Conservation (phyloP, 2,113 vertebrate species). For the Phylloscopus trochiloides region DNA sequence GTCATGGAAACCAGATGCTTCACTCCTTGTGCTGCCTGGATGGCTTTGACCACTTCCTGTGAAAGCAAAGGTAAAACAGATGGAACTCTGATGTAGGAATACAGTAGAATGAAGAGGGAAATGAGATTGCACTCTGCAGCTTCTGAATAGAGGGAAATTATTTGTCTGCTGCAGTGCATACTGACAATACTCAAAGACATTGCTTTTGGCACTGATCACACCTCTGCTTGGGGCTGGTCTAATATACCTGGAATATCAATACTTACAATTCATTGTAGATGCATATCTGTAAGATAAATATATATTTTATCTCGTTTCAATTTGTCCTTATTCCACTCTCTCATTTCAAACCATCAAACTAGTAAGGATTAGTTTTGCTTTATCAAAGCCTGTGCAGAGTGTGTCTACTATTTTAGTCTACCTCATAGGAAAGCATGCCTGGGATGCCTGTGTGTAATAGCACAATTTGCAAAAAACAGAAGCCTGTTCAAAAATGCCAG, state of each 20-base stretch:
- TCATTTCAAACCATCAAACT: not conserved
- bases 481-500: not conserved
- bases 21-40: slow-evolving; percentile 80
- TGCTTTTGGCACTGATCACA: not conserved
- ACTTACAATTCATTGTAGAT: not conserved
- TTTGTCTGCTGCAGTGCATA: not conserved
- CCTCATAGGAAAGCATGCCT: not conserved
- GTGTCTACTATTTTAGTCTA: not conserved
- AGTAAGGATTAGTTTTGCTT: not conserved
- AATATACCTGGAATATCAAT: not conserved
- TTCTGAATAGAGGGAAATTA: not conserved
- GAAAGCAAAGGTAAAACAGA: not conserved
- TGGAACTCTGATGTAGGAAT: not conserved
- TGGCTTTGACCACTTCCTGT: slow-evolving; percentile 85
- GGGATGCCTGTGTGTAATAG: not conserved
- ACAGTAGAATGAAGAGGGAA: not conserved
- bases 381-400: not conserved
- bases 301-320: not conserved
- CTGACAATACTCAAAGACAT: not conserved
- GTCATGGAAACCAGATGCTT: slow-evolving; percentile 87
- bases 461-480: not conserved
- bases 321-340: not conserved
- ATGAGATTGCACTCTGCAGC: not conserved
- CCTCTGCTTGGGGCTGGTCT: not conserved
- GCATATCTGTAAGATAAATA: not conserved